These are phyloP conservation scores for Odontocolon sp. DNA, from an alignment of 2,888 invertebrate species.

Conservation along the genomic window DNA sequence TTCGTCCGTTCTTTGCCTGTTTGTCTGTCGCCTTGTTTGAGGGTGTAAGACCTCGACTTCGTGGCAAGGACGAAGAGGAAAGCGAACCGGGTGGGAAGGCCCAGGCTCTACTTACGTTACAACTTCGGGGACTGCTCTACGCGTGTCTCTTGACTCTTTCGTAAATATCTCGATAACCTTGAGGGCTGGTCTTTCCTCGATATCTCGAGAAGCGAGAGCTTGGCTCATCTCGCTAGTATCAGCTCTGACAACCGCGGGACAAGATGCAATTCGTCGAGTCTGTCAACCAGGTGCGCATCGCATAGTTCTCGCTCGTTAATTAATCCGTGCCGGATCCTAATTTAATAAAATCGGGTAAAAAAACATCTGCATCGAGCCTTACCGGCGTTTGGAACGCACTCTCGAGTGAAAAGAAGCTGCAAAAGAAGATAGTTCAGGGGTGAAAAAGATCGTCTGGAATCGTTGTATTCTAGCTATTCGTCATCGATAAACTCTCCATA, in stretches of 20 bases:
- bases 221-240: conserved; percentile 75
- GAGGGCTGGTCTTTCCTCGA: conserved; percentile 68
- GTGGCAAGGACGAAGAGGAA: conserved; percentile 59
- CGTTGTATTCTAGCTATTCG: not conserved
- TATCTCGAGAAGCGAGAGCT: conserved; percentile 65
- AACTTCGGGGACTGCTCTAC: not conserved
- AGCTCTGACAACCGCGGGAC: conserved; percentile 65
- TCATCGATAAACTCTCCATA: not conserved
- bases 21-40: not conserved
- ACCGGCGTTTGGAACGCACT: not conserved
- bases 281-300: conserved; percentile 31
- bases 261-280: conserved; percentile 70
- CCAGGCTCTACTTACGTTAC: conserved; percentile 33
- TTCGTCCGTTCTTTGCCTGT: conserved; percentile 1
- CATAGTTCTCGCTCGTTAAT: too few relatives aligned
- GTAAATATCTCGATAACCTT: conserved; percentile 76
- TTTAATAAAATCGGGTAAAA: not conserved
- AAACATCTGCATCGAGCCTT: not conserved
- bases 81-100: conserved; percentile 44
- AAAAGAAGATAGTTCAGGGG: not conserved
- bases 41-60: conserved; percentile 15
- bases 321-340: too few relatives aligned
- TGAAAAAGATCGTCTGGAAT: not conserved
- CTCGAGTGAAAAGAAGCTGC: not conserved
- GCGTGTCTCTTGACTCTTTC: conserved; percentile 60